Percentiles rank a stretch among this genome's conserved stretches.
phyloP scores from a whole-genome alignment of 2,888 invertebrate genomes.

The Sphaerophoria taeniata region DNA sequence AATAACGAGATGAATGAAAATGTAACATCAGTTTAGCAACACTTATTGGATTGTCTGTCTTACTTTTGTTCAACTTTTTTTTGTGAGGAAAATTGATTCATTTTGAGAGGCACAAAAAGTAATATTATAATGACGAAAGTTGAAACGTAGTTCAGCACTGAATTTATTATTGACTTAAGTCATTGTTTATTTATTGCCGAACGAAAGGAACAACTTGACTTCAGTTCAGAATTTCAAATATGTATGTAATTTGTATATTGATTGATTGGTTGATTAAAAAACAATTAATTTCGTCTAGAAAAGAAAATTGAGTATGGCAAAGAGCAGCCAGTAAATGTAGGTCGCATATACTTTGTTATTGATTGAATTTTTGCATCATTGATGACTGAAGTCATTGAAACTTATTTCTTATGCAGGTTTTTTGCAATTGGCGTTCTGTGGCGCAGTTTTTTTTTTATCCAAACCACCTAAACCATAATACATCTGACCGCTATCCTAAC shows the following conservation, averaged over 20 bases:
- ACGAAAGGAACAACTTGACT: not conserved
- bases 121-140: too few species aligned
- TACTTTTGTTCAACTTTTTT: too few species aligned
- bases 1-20: too few species aligned
- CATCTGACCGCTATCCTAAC: not conserved
- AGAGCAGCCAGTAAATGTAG: not conserved
- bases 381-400: not conserved
- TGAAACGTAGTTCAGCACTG: too few species aligned
- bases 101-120: too few species aligned
- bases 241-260: too few species aligned
- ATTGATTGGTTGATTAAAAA: not conserved
- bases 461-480: not conserved
- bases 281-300: not conserved
- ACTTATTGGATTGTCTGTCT: too few species aligned
- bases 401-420: too few species aligned
- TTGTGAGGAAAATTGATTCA: too few species aligned
- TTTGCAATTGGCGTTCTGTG: not conserved
- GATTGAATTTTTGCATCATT: conserved; percentile 16
- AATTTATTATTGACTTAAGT: too few species aligned
- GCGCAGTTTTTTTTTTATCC: not conserved
- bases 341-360: not conserved
- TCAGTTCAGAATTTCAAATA: not conserved
- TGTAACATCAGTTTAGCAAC: not conserved
- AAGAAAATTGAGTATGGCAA: not conserved
- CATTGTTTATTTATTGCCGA: too few species aligned